A percentile compares a stretch with the other conserved stretches of the same genome.
These are phyloP conservation scores for Didymodactylos carnosus DNA, from an alignment of 2,888 invertebrate species.

Conservation along the genomic window DNA sequence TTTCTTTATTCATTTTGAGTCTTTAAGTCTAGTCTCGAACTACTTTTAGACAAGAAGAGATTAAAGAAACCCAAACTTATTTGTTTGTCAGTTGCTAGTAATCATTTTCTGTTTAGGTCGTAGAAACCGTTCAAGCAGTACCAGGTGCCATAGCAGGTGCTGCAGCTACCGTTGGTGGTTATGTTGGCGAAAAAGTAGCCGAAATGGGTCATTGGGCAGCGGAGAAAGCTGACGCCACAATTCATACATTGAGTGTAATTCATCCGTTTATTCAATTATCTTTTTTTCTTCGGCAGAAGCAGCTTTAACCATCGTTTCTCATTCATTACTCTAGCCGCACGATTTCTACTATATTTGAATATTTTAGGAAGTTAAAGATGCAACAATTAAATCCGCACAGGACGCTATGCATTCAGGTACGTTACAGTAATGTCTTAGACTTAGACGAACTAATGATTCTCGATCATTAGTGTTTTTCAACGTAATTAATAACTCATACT, in stretches of 20 bases:
- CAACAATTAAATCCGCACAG: neutral
- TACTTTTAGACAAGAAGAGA: no score
- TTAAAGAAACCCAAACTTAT: no score
- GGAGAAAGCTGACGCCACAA: neutral
- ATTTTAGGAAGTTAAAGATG: neutral
- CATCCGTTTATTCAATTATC: no score
- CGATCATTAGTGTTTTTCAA: no score
- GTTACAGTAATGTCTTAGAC: no score
- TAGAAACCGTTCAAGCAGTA: neutral
- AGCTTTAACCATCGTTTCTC: no score
- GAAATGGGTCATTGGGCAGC: neutral
- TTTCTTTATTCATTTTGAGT: neutral
- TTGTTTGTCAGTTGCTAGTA: no score
- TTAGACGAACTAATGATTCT: no score
- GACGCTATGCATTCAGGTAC: neutral
- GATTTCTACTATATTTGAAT: neutral
- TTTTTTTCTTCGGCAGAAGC: no score
- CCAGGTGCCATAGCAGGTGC: neutral
- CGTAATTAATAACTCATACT: neutral
- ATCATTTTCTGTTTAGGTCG: neutral
- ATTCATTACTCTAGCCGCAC: neutral
- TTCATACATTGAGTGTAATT: no score
- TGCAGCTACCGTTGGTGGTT: neutral
- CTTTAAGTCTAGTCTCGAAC: no score
- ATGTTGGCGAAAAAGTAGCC: neutral